phyloP scores from a whole-genome alignment of 2,113 vertebrate genomes.

The Pygoscelis antarcticus region DNA sequence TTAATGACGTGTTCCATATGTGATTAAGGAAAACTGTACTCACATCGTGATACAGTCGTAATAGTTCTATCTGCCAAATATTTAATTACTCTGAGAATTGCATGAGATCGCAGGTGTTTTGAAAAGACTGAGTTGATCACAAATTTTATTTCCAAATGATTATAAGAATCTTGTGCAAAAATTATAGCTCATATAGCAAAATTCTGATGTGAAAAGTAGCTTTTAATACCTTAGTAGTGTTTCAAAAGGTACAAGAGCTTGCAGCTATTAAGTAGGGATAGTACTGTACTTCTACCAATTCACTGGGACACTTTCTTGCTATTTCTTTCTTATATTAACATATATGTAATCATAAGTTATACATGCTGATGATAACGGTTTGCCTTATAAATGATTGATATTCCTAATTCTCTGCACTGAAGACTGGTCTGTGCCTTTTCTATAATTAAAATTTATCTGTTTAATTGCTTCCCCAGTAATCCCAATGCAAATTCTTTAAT shows the following conservation, averaged over 20 bases:
- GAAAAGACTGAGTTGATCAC: background rate
- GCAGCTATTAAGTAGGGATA: background rate
- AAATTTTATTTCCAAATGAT: background rate
- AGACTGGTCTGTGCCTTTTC: background rate
- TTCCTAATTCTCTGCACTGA: background rate
- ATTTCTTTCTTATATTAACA: background rate
- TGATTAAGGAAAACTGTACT: background rate
- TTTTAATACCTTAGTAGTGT: background rate
- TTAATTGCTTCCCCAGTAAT: background rate
- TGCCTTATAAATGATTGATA: background rate
- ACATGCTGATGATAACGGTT: background rate
- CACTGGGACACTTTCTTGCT: background rate
- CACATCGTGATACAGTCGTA: rapidly evolving
- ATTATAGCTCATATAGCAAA: rapidly evolving
- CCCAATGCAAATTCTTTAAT: background rate
- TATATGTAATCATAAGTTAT: background rate
- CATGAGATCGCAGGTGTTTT: background rate
- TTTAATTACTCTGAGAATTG: background rate
- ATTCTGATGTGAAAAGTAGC: background rate
- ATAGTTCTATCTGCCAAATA: background rate
- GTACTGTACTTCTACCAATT: background rate
- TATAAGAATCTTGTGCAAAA: background rate
- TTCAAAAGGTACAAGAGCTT: background rate
- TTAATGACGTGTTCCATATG: background rate
- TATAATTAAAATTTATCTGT: background rate